Base-by-base conservation (phyloP, 2,797 vertebrate genomes). In the Lerista edwardsae region DNA sequence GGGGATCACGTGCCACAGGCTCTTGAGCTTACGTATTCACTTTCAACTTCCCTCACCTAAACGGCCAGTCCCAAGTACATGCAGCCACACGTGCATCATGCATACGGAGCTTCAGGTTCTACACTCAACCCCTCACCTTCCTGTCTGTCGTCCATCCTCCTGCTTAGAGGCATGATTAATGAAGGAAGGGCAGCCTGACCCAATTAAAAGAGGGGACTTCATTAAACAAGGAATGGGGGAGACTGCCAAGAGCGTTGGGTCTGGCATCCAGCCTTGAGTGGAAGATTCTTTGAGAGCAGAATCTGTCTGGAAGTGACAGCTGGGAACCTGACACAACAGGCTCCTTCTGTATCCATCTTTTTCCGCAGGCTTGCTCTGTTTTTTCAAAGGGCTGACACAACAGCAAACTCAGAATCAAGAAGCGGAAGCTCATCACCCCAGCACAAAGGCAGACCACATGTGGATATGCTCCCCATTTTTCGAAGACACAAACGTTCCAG, bases 141-240 rank as follows among this genome's bases (percentile, higher is more conserved):
- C 90, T 91, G 0, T 75, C 69, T 19, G 84, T 69, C 51, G 34
- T 83, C 73, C 67, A 59, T 65, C 59, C 73, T 69, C n/a, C 41
- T n/a, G 59, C 59, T 76, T 61, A 82, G 75, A 71, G 83, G 82
- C 87, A 88, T 0, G 25, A 85, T 91, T 90, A 94, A 91, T 69
- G 84, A 91, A 92, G 82, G 79, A 91, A 91, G 61, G 92, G 82
- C 55, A 4, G 88, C 86, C 84, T 93, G 92, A 83, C 90, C 92
- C 89, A 93, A 85, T 92, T 95, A 94, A 88, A 88, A 86, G 64
- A 89, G 88, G 90, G 86, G 80, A 62, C 86, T 92, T 88, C 90
- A 80, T 91, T 94, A 91, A 89, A 77, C 79, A 86, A 85, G 87
- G 91, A 90, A 89, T 1, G 0, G 75, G 72, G 64, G 88, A 87